These are phyloP conservation scores for Morpho deidamia DNA, from an alignment of 2,888 invertebrate species.

Conservation along the genomic window DNA sequence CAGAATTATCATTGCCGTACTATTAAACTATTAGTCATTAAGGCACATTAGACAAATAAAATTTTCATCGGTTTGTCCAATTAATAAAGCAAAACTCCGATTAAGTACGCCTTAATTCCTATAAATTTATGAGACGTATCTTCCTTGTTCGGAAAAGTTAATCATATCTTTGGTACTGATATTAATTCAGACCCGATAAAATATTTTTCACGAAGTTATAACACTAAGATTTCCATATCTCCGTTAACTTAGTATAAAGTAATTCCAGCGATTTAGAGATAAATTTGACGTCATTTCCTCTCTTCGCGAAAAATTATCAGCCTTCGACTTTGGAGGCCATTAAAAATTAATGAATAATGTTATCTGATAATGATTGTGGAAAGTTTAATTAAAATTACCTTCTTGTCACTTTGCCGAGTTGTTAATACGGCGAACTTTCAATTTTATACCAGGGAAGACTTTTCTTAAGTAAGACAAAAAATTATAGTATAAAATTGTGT, in stretches of 20 bases:
- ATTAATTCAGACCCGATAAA: slow-evolving; percentile 30
- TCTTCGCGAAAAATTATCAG: slow-evolving; percentile 70
- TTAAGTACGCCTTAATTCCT: too few species aligned
- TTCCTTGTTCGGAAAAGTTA: not conserved
- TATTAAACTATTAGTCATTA: too few species aligned
- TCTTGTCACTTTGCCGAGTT: slow-evolving; percentile 53
- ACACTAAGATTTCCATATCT: slow-evolving; percentile 72
- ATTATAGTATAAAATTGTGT: slow-evolving; percentile 30
- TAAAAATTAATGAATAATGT: slow-evolving; percentile 78
- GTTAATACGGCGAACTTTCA: slow-evolving; percentile 67
- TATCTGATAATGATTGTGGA: slow-evolving; percentile 73
- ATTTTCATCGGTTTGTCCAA: too few species aligned
- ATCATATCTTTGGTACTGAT: not conserved
- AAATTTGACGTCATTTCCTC: slow-evolving; percentile 73
- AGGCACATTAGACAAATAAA: too few species aligned
- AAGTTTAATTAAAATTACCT: slow-evolving; percentile 75
- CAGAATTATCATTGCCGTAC: too few species aligned
- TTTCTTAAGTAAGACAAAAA: slow-evolving; percentile 50
- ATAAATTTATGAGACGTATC: not conserved
- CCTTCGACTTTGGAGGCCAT: slow-evolving; percentile 62
- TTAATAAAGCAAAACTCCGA: too few species aligned
- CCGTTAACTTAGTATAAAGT: slow-evolving; percentile 64
- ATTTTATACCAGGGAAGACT: slow-evolving; percentile 53
- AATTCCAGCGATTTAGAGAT: slow-evolving; percentile 69
- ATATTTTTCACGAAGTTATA: slow-evolving; percentile 68